Evolutionary conservation across 2,797 vertebrate genomes (phyloP).

Genomic region (Hylomyscus alleni): DNA sequence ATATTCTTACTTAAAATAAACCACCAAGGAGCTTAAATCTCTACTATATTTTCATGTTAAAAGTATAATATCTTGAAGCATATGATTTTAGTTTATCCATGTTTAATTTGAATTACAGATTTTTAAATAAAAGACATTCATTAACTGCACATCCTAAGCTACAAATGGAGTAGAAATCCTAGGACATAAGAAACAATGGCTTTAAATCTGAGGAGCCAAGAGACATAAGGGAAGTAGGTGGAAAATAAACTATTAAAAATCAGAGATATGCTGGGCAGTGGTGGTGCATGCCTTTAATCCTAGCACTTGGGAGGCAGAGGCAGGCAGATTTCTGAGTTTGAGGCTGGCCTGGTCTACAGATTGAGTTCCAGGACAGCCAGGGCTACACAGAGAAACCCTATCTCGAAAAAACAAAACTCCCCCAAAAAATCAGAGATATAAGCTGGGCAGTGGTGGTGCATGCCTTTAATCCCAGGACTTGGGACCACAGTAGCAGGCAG

Average conservation of each 20-base stretch:
- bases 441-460: no score
- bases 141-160: slow-evolving; percentile 3
- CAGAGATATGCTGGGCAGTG: no score
- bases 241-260: background rate
- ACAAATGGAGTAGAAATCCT: background rate
- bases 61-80: slow-evolving; percentile 38
- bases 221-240: background rate
- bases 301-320: no score
- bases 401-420: no score
- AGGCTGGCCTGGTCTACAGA: no score
- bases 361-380: no score
- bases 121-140: slow-evolving; percentile 64
- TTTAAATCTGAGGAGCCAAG: slow-evolving; percentile 15
- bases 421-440: background rate
- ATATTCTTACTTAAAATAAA: slow-evolving; percentile 59
- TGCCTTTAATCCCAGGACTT: no score
- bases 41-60: slow-evolving; percentile 41
- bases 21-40: background rate
- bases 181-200: background rate
- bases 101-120: background rate
- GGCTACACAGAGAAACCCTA: no score
- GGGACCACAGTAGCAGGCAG: no score
- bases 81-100: slow-evolving; percentile 26
- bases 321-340: no score
- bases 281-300: no score